These are phyloP conservation scores for Alligator mississippiensis DNA, from an alignment of 2,113 vertebrate genomes.

Conservation along the genomic window DNA sequence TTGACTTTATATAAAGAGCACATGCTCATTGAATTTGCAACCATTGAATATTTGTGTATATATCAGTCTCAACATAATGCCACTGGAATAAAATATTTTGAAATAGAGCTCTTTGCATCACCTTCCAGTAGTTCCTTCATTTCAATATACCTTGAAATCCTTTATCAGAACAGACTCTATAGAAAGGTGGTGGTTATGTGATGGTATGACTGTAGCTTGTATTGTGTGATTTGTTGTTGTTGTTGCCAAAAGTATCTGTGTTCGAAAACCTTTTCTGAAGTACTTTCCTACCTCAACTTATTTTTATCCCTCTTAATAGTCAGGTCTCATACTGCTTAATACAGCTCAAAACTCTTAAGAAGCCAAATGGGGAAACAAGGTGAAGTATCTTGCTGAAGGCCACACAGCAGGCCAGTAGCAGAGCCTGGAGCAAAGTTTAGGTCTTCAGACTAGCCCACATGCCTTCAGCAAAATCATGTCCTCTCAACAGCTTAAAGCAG, in stretches of 20 bases:
- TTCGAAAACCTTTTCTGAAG: background rate
- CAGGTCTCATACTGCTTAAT: no score
- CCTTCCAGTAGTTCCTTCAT: constrained; percentile 9
- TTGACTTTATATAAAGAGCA: background rate
- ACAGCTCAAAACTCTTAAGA: no score
- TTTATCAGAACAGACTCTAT: background rate
- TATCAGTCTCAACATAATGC: background rate
- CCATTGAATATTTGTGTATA: background rate
- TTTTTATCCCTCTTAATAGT: background rate
- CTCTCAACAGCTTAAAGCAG: background rate
- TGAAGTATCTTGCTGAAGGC: no score
- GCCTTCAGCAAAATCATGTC: background rate
- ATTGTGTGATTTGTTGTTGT: background rate
- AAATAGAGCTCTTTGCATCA: constrained; percentile 48
- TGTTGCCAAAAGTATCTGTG: background rate
- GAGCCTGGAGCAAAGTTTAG: no score
- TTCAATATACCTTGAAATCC: constrained; percentile 15
- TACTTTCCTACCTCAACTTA: background rate
- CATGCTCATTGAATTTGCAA: background rate
- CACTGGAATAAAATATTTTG: constrained; percentile 52
- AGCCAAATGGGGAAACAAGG: no score
- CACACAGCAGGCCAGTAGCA: no score
- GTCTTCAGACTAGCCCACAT: no score
- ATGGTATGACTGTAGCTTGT: no score
- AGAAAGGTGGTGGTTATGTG: no score